Conservation (phyloP, 2,888 invertebrate species). For the Idaea biselata region DNA sequence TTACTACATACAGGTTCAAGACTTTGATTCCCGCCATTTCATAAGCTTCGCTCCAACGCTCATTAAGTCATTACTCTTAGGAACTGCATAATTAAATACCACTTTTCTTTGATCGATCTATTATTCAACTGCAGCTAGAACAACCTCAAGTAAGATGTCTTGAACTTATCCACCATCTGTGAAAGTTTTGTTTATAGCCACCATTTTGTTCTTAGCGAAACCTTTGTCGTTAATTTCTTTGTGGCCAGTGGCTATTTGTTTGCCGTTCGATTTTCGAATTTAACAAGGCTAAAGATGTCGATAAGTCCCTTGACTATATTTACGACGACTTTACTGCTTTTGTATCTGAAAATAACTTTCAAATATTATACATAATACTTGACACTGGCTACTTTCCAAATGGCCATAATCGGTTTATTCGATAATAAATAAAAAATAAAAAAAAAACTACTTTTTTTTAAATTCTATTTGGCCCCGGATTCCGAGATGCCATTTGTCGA, state of each 20-base stretch:
- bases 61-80: neutral
- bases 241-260: conserved; percentile 2
- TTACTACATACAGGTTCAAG: neutral
- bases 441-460: too few species aligned
- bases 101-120: neutral
- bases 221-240: conserved; percentile 9
- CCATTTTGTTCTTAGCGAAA: conserved; percentile 32
- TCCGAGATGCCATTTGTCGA: too few species aligned
- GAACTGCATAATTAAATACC: conserved; percentile 11
- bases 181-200: conserved; percentile 36
- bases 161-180: conserved; percentile 39
- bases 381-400: too few species aligned
- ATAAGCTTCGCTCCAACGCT: neutral
- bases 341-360: too few species aligned
- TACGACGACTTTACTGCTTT: too few species aligned
- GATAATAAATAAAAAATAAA: too few species aligned
- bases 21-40: neutral
- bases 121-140: conserved; percentile 15
- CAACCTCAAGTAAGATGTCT: conserved; percentile 35
- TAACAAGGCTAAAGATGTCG: conserved; percentile 2
- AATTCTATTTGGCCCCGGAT: too few species aligned
- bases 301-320: too few species aligned
- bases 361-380: too few species aligned
- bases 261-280: conserved; percentile 8
- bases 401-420: too few species aligned